These are phyloP conservation scores for Clanis bilineata DNA, from an alignment of 2,888 invertebrate genomes.

Conservation along the genomic window DNA sequence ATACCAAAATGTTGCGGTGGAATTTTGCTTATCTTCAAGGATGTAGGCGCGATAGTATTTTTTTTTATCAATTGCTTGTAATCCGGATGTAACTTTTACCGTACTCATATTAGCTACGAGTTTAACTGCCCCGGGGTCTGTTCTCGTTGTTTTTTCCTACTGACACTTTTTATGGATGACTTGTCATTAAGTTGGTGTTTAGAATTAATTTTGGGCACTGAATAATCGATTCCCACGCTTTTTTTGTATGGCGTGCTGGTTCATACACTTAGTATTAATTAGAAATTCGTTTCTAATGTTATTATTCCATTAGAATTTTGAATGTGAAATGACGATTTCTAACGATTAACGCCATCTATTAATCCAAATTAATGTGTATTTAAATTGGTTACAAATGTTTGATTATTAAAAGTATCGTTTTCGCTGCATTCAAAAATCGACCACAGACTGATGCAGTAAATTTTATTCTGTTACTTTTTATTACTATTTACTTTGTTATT, in stretches of 20 bases:
- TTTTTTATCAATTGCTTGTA: slow-evolving; percentile 19
- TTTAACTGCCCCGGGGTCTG: not conserved
- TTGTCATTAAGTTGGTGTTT: no score
- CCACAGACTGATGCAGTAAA: no score
- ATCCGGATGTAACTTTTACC: slow-evolving; percentile 22
- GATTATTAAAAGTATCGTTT: no score
- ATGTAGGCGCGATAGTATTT: not conserved
- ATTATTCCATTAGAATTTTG: no score
- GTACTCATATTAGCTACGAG: not conserved
- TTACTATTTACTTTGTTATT: not conserved
- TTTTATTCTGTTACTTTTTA: not conserved
- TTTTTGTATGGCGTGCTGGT: not conserved
- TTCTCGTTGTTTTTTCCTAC: not conserved
- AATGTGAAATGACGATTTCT: not conserved
- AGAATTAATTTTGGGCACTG: not conserved
- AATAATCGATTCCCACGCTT: not conserved
- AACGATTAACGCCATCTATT: not conserved
- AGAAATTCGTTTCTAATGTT: not conserved
- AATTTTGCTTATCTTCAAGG: not conserved
- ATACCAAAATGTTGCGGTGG: not conserved
- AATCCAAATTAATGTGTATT: no score
- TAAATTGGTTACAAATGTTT: no score
- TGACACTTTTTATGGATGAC: not conserved
- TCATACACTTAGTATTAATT: not conserved
- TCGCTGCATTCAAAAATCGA: no score